Conservation (phyloP, 2,888 invertebrate species). For the Selenia dentaria region DNA sequence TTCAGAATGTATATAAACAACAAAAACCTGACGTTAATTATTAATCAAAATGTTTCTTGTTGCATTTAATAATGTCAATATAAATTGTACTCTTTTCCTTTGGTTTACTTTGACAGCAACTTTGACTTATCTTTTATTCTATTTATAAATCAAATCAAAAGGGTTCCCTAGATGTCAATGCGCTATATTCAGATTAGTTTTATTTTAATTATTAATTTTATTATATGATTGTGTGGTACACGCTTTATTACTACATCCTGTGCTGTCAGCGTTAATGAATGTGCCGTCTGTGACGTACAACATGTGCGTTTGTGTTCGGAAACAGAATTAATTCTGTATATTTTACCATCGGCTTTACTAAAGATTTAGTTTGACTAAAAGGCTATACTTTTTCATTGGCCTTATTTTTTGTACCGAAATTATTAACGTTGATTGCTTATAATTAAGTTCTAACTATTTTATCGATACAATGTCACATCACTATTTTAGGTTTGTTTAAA, state of each 20-base stretch:
- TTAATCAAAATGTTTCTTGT: no score
- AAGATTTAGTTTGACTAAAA: neutral
- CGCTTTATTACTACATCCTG: constrained; percentile 74
- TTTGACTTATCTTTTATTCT: constrained; percentile 20
- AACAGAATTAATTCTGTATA: neutral
- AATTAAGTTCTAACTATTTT: no score
- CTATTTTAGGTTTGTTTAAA: no score
- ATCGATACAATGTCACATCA: no score
- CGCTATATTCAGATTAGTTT: constrained; percentile 70
- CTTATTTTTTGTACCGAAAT: no score
- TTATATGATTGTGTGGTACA: constrained; percentile 69
- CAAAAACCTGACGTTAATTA: no score
- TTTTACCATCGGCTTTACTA: neutral
- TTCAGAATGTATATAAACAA: no score
- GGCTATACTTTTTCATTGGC: no score
- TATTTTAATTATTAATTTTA: constrained; percentile 69
- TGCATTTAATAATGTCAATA: no score
- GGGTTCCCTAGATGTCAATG: constrained; percentile 60
- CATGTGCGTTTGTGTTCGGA: constrained; percentile 45
- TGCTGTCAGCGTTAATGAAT: constrained; percentile 75
- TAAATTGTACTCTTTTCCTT: no score
- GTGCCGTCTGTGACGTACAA: constrained; percentile 62
- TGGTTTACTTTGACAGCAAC: no score
- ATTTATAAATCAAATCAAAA: constrained; percentile 57
- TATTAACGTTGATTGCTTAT: no score